Percentiles rank a stretch among this genome's conserved stretches.
Conservation (phyloP, 2,888 invertebrate genomes). For the Eulithis prunata region DNA sequence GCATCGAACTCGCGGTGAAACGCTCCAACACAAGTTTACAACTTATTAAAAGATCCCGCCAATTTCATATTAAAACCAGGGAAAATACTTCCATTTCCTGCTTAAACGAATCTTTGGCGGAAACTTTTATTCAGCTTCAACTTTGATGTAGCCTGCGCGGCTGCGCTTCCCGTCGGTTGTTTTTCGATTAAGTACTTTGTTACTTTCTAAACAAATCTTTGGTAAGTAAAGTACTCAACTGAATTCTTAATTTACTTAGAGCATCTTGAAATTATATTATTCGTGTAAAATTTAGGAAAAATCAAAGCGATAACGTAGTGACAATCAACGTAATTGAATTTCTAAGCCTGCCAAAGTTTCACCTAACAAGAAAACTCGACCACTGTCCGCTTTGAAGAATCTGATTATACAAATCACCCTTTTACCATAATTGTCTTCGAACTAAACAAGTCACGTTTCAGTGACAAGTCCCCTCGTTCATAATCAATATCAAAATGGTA, state of each 20-base stretch:
- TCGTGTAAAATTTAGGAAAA: neutral
- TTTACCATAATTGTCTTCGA: conserved; percentile 53
- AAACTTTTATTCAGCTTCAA: conserved; percentile 31
- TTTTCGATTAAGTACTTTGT: conserved; percentile 25
- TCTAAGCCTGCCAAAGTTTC: conserved; percentile 37
- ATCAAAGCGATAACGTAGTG: conserved; percentile 7
- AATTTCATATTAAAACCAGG: conserved; percentile 69
- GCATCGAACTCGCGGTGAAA: conserved; percentile 65
- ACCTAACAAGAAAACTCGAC: conserved; percentile 45
- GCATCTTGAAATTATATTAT: neutral
- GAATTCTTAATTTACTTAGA: neutral
- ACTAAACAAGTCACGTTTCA: conserved; percentile 58
- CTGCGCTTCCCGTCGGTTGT: conserved; percentile 26
- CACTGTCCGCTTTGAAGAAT: conserved; percentile 56
- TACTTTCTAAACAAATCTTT: conserved; percentile 17
- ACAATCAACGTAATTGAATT: conserved; percentile 27
- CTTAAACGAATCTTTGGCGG: conserved; percentile 46
- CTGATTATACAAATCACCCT: conserved; percentile 56
- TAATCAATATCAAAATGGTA: conserved; percentile 53
- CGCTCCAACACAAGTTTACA: conserved; percentile 76
- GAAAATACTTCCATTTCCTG: conserved; percentile 62
- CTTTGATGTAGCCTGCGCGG: conserved; percentile 27
- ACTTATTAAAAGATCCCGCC: conserved; percentile 73
- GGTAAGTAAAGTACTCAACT: conserved; percentile 12
- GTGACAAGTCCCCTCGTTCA: conserved; percentile 50